A percentile compares a stretch with the other conserved stretches of the same genome.
phyloP scores from a whole-genome alignment of 1,140 invertebrate species.

The Nomia melanderi region DNA sequence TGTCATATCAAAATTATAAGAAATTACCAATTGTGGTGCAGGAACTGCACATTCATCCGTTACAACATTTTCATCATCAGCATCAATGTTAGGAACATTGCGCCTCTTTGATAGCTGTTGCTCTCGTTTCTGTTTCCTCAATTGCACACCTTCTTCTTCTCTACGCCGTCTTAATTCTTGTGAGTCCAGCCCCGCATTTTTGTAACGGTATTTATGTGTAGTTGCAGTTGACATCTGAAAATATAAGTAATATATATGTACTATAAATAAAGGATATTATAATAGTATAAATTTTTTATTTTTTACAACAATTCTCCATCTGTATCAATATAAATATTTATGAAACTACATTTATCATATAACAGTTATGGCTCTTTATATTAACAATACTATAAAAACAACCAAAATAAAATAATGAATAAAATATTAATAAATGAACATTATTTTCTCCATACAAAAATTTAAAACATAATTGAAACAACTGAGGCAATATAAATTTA shows the following conservation, averaged over 20 bases:
- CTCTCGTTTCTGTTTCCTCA: slow-evolving; percentile 97
- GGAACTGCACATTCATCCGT: slow-evolving; percentile 71
- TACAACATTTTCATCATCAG: slow-evolving; percentile 81
- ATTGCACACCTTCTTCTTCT: slow-evolving; percentile 97
- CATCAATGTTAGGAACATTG: slow-evolving; percentile 86
- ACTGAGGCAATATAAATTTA: too few relatives aligned
- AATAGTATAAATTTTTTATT: too few relatives aligned
- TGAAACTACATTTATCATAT: too few relatives aligned
- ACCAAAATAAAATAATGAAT: too few relatives aligned
- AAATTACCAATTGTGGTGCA: slow-evolving; percentile 65
- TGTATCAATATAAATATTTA: neutral
- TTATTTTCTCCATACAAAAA: too few relatives aligned
- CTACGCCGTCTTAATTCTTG: slow-evolving; percentile 94
- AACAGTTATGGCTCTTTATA: neutral
- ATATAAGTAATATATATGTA: slow-evolving; percentile 18
- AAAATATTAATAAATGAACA: neutral
- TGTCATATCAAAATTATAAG: too few relatives aligned
- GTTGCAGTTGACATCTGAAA: slow-evolving; percentile 87
- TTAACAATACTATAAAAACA: neutral
- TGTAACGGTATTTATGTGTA: slow-evolving; percentile 95
- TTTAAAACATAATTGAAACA: too few relatives aligned
- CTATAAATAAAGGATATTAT: neutral
- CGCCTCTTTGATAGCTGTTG: slow-evolving; percentile 95
- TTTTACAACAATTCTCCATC: too few relatives aligned
- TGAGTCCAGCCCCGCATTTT: slow-evolving; percentile 95